Base-by-base conservation (phyloP, 2,888 invertebrate species). In the Drosophila nigricruria region DNA sequence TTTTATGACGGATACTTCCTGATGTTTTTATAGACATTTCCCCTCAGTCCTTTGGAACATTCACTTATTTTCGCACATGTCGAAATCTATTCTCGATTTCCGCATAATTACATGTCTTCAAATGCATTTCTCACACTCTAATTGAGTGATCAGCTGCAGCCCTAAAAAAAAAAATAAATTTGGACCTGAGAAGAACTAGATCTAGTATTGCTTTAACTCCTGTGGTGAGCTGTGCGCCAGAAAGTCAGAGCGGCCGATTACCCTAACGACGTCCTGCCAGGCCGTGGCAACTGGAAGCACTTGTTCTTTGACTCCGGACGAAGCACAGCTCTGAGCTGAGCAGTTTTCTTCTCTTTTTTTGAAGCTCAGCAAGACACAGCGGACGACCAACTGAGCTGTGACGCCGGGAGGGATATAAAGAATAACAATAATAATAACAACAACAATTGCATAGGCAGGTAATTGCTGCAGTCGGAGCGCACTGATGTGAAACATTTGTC, bases 401-500 rank as follows among this genome's bases (percentile, higher is more conserved):
- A 87, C 89, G 87, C 73, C 73, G 82, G 68, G 73, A 76, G 75
- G 70, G 40, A 68, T 66, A 36, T 34, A 10, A 47, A 32, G 34
- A 58, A 56, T 52, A 77, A 58, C 63, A 70, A 66, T 27, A 70
- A 57, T 52, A 73, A 64, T 8, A 38, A 3, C 8, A 38, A 38
- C 38, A 38, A 20, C 42, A 52, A 64, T 52, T 63, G 69, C 72
- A 70, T 68, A 68, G 81, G 77, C 87, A 84, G 84, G 84, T 84
- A 84, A 84, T 88, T 86, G 84, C 87, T 43, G 79, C 72, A 80
- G 88, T 85, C 87, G 80, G 88, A 67, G 75, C 76, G 84, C 91
- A 88, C 75, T 85, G 91, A 91, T 84, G 90, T 84, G 82, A 87
- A 90, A 90, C 91, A 90, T 91, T 91, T 91, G 91, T 91, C 91